A percentile compares a stretch with the other conserved stretches of the same genome.
Evolutionary conservation across 2,888 invertebrate genomes (phyloP).

Genomic region (Noctua comes): DNA sequence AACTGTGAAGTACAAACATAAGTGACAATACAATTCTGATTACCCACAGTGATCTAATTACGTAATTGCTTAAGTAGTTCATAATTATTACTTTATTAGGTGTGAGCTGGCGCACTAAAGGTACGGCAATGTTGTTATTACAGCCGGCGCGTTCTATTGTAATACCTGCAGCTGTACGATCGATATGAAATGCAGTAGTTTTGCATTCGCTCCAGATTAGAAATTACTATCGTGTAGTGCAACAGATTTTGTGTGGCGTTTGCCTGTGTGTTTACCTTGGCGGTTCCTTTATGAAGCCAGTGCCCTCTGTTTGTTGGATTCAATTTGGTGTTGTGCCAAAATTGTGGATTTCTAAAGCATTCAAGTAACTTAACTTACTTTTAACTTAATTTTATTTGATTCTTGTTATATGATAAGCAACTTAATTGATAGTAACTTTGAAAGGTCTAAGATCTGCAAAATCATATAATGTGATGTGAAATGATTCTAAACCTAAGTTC

Average conservation of each 20-base stretch:
- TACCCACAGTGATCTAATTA: constrained; percentile 40
- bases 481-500: neutral
- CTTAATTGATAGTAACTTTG: neutral
- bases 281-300: constrained; percentile 42
- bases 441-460: neutral
- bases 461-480: neutral
- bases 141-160: constrained; percentile 63
- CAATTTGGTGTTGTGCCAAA: constrained; percentile 33
- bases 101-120: constrained; percentile 42
- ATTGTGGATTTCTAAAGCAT: constrained; percentile 19
- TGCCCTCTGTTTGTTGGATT: constrained; percentile 28
- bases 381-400: neutral
- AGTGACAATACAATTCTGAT: constrained; percentile 10
- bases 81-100: constrained; percentile 44
- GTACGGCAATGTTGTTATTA: constrained; percentile 52
- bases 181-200: constrained; percentile 66
- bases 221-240: constrained; percentile 46
- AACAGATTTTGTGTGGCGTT: constrained; percentile 46
- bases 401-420: neutral
- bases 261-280: constrained; percentile 39
- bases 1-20: constrained; percentile 17
- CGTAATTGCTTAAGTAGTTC: constrained; percentile 40
- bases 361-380: constrained; percentile 23
- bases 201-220: constrained; percentile 58
- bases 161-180: constrained; percentile 73